Conservation (phyloP, 2,113 vertebrate genomes). For the Ciconia maguari region DNA sequence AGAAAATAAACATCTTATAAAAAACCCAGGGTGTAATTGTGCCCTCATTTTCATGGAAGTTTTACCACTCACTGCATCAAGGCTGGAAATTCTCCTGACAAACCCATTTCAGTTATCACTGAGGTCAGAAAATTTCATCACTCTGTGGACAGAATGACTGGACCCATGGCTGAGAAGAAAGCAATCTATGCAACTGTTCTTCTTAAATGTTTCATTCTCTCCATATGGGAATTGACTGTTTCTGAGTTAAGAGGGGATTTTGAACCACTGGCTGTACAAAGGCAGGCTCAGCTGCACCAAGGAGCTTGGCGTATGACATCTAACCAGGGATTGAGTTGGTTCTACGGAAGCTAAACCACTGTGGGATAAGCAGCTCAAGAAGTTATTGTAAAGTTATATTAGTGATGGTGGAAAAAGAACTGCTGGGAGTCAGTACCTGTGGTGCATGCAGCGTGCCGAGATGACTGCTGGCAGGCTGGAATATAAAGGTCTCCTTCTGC, state of each 20-base stretch:
- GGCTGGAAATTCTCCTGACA: neutral
- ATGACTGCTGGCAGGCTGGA: neutral
- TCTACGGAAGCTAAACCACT: neutral
- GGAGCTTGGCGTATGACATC: neutral
- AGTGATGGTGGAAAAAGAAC: neutral
- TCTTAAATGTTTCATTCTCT: neutral
- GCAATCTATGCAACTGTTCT: neutral
- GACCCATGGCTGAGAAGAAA: neutral
- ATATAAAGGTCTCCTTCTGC: neutral
- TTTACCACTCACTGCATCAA: neutral
- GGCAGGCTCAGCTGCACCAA: neutral
- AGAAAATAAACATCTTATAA: neutral
- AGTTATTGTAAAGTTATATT: fast-evolving
- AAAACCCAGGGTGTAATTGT: neutral
- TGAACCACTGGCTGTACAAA: neutral
- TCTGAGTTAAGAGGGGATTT: neutral
- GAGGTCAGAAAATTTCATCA: neutral
- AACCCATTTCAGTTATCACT: neutral
- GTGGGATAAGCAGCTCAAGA: neutral
- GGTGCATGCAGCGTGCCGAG: neutral
- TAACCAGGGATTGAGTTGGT: neutral
- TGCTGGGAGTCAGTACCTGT: neutral
- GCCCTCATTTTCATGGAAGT: neutral
- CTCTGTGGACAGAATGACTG: neutral
- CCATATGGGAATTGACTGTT: neutral